A percentile compares a stretch with the other conserved stretches of the same genome.
Conservation (phyloP, 2,888 invertebrate species). For the Euphydryas editha region DNA sequence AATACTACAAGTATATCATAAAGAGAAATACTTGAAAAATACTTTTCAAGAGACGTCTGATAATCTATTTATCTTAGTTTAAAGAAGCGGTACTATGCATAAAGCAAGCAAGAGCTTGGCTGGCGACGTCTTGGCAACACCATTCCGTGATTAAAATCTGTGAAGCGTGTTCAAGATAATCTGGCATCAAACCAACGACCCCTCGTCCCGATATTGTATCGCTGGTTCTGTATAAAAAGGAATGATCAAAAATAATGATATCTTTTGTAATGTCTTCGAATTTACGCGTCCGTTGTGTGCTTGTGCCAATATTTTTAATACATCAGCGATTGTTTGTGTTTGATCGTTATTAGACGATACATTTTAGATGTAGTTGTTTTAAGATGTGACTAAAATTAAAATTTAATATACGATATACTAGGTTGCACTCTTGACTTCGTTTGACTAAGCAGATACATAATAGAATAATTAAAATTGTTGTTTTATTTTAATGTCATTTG, state of each 20-base stretch:
- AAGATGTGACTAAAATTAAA: neutral
- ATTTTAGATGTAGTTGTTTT: neutral
- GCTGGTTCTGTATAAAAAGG: slow-evolving; percentile 46
- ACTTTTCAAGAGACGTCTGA: neutral
- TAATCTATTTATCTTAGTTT: slow-evolving; percentile 27
- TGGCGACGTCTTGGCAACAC: slow-evolving; percentile 64
- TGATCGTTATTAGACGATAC: neutral
- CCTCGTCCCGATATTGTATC: slow-evolving; percentile 44
- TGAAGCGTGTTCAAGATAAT: slow-evolving; percentile 67
- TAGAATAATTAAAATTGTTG: too few species aligned
- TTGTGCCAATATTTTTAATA: slow-evolving; percentile 36
- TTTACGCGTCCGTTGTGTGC: slow-evolving; percentile 23
- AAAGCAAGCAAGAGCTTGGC: slow-evolving; percentile 36
- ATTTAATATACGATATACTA: too few species aligned
- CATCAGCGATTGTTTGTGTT: slow-evolving; percentile 19
- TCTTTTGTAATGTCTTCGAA: slow-evolving; percentile 40
- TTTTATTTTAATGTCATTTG: too few species aligned
- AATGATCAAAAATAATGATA: slow-evolving; percentile 46
- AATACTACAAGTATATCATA: too few species aligned
- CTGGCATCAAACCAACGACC: slow-evolving; percentile 69
- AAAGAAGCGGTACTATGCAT: slow-evolving; percentile 26
- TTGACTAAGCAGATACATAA: too few species aligned
- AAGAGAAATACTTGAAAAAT: neutral
- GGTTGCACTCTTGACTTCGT: too few species aligned
- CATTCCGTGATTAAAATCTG: slow-evolving; percentile 72